phyloP scores from a whole-genome alignment of 1,140 invertebrate genomes.

The Chelonus insularis region DNA sequence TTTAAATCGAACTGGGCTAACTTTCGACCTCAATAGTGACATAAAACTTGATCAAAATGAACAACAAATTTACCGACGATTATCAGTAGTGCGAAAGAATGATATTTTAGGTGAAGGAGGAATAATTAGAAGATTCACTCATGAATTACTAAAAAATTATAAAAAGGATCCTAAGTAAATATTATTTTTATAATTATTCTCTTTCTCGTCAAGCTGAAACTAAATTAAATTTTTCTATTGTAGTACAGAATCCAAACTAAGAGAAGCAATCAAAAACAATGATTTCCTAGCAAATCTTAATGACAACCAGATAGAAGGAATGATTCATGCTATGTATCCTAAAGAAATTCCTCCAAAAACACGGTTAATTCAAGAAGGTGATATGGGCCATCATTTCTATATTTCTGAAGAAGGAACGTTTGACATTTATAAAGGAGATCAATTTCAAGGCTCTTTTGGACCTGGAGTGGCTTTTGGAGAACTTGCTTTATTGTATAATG shows the following conservation, averaged over 20 bases:
- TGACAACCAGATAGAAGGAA: conserved; percentile 75
- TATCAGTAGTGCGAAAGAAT: conserved; percentile 6
- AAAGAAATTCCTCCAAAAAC: conserved; percentile 74
- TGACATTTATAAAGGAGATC: conserved; percentile 78
- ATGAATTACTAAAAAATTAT: neutral
- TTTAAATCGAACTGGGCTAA: neutral
- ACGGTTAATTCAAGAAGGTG: conserved; percentile 86
- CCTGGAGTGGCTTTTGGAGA: conserved; percentile 91
- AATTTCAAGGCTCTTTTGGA: conserved; percentile 76
- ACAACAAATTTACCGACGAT: conserved; percentile 10
- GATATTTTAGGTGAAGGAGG: conserved; percentile 15
- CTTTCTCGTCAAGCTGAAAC: too few species aligned
- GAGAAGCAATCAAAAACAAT: conserved; percentile 79
- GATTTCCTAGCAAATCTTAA: conserved; percentile 94
- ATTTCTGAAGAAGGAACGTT: conserved; percentile 83
- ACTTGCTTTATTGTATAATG: conserved; percentile 91
- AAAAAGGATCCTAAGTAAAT: conserved; percentile 18
- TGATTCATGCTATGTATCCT: conserved; percentile 91
- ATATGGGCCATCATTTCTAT: conserved; percentile 78
- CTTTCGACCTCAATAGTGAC: neutral
- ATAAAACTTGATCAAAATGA: neutral
- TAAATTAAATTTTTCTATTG: too few species aligned
- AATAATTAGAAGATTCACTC: neutral
- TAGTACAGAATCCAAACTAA: conserved; percentile 59
- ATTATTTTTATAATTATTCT: too few species aligned